Base-by-base conservation (phyloP, 2,797 vertebrate species). In the Sphenodon punctatus region DNA sequence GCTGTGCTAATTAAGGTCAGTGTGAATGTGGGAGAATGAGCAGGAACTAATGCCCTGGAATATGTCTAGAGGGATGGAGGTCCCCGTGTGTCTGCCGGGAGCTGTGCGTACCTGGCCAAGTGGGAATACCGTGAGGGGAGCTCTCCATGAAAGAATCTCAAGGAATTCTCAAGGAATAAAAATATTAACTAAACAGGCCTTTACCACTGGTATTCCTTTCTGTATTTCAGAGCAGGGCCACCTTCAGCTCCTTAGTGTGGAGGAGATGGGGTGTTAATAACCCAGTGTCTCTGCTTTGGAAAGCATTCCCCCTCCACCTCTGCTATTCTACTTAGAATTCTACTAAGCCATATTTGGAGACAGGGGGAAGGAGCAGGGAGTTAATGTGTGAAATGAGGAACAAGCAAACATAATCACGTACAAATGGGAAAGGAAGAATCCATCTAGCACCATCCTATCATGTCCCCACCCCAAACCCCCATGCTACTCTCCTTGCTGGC, bases 351-450 rank as follows among this genome's bases (percentile, higher is more conserved):
- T 10, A 66, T 53, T 9, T 5, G 16, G 61, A 80, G 67, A 61
- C 55, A 25, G 39, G 36, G 60, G 15, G 25, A 55, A 70, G 41
- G 30, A 58, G 34, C 63, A 75, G 22, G 45, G 53, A 2, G 4
- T 69, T 80, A 0, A 0, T 32, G 77, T 88, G 79, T 82, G 66
- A 72, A 85, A 78, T 13, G 34, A 45, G 72, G n/a, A 67, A 73
- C 84, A 83, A 72, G 74, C 91, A 67, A 86, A 84, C 45, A 38
- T 48, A 2, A 2, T 59, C 72, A 78, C 65, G 69, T 78, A 69
- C 8, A 86, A 85, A 56, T 86, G 72, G 72, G 72, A 83, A 84
- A 81, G 70, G 8, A 85, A 86, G 39, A 46, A 60, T 36, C 55
- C 23, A 64, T 53, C 68, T 64, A 43, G 60, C 59, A 49, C 30